phyloP scores from a whole-genome alignment of 2,797 vertebrate species.

The Distichodus sexfasciatus region DNA sequence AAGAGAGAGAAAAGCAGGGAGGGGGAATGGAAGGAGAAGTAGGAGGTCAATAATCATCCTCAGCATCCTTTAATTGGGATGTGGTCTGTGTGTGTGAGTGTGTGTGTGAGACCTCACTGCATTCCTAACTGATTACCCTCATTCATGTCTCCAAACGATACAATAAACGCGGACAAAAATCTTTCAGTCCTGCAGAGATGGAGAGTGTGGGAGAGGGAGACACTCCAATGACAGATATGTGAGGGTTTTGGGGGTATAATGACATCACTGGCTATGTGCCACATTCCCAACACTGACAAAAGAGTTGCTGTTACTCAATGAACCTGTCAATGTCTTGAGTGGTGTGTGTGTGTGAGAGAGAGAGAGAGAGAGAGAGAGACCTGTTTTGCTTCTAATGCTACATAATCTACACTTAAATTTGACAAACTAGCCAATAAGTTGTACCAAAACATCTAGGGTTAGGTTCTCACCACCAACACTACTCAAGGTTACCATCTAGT shows the following conservation, averaged over 20 bases:
- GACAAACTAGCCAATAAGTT: too few species aligned
- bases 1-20: constrained; percentile 12
- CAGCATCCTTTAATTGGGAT: constrained; percentile 61
- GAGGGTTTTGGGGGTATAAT: constrained; percentile 65
- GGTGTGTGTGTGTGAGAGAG: constrained; percentile 35
- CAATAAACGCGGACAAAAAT: constrained; percentile 53
- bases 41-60: constrained; percentile 57
- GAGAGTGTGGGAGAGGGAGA: constrained; percentile 37
- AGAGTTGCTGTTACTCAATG: constrained; percentile 64
- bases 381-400: too few species aligned
- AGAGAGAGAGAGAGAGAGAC: too few species aligned
- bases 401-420: too few species aligned
- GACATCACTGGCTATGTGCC: constrained; percentile 74
- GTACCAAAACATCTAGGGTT: too few species aligned
- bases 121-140: constrained; percentile 59
- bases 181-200: constrained; percentile 21
- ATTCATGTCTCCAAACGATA: constrained; percentile 62
- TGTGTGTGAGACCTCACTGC: constrained; percentile 55
- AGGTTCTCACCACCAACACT: too few species aligned
- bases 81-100: constrained; percentile 26
- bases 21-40: constrained; percentile 16
- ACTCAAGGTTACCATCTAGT: too few species aligned
- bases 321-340: not conserved
- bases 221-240: constrained; percentile 67
- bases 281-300: constrained; percentile 72